phyloP scores from a whole-genome alignment of 2,888 invertebrate genomes.

The Drosophila paramelanica region DNA sequence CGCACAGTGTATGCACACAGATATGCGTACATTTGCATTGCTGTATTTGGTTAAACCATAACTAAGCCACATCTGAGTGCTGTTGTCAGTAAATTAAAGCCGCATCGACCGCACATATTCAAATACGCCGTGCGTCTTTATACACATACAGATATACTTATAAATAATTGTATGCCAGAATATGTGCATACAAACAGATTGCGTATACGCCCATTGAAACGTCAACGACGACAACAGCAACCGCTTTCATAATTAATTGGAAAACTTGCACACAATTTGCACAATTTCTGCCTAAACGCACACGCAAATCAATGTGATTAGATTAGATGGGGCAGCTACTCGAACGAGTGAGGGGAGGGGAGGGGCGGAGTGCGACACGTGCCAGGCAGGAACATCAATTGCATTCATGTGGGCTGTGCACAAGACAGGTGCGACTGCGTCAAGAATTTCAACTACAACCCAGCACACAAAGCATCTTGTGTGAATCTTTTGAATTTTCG shows the following conservation, averaged over 20 bases:
- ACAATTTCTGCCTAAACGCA: conserved; percentile 53
- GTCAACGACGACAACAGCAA: conserved; percentile 7
- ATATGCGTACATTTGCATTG: background rate
- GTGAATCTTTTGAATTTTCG: too few species aligned
- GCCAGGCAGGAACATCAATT: conserved; percentile 26
- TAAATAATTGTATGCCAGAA: background rate
- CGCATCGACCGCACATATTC: conserved; percentile 13
- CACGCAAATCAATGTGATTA: conserved; percentile 43
- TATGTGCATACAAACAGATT: conserved; percentile 20
- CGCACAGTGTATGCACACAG: background rate
- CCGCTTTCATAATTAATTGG: conserved; percentile 62
- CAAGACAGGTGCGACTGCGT: background rate
- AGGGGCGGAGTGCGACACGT: background rate
- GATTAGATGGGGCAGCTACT: background rate
- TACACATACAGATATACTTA: background rate
- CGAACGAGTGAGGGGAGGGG: too few species aligned
- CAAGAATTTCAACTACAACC: background rate
- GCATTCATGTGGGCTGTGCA: background rate
- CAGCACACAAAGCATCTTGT: too few species aligned
- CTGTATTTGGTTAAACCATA: background rate
- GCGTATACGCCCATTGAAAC: conserved; percentile 43
- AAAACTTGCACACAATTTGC: conserved; percentile 43
- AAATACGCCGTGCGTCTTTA: background rate
- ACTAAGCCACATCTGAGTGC: conserved; percentile 11
- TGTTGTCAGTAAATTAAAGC: conserved; percentile 14